A percentile compares a stretch with the other conserved stretches of the same genome.
Evolutionary conservation across 2,888 invertebrate genomes (phyloP).

Genomic region (Nephrotoma guestfalica): DNA sequence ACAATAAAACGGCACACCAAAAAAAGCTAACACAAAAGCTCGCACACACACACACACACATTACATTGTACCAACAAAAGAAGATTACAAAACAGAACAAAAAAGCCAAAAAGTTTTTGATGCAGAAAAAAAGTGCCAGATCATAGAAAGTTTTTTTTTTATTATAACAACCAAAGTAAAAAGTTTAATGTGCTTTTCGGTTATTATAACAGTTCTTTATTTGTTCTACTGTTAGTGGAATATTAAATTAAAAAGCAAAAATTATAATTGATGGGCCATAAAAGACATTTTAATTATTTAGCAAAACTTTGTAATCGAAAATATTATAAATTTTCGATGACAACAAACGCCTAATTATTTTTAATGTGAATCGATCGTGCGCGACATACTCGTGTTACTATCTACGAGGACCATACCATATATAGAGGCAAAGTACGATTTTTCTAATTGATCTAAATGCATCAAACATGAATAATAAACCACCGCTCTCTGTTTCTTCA

Average conservation of each 20-base stretch:
- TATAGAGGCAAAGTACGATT: too few relatives aligned
- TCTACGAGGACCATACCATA: too few relatives aligned
- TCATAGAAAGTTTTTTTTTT: background rate
- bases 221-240: background rate
- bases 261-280: background rate
- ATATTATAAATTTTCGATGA: background rate
- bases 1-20: background rate
- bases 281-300: background rate
- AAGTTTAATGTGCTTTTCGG: background rate
- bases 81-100: background rate
- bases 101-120: background rate
- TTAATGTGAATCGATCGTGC: background rate
- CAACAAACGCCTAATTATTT: background rate
- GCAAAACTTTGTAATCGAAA: background rate
- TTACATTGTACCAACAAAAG: background rate
- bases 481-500: constrained; percentile 26
- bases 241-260: background rate
- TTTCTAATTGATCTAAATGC: background rate
- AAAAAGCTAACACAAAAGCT: background rate
- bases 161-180: background rate
- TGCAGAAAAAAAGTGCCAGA: background rate
- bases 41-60: background rate
- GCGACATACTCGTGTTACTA: too few relatives aligned
- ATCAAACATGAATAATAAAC: constrained; percentile 27
- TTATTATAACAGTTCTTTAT: background rate